Percentiles rank a stretch among this genome's conserved stretches.
phyloP scores from a whole-genome alignment of 2,888 invertebrate genomes.

The Epistrophe eligans region DNA sequence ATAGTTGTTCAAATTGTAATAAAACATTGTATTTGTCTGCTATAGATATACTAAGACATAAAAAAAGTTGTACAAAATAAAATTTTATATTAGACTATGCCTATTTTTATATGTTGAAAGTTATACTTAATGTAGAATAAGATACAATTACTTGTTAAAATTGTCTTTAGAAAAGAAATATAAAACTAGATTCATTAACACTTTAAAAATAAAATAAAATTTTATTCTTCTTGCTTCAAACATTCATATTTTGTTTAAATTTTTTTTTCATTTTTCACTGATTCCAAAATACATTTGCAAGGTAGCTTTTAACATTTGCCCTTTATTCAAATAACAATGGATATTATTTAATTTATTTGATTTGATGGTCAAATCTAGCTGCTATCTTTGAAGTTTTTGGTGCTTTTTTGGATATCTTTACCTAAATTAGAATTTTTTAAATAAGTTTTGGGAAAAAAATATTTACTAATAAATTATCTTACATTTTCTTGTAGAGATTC shows the following conservation, averaged over 20 bases:
- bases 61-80: conserved; percentile 85
- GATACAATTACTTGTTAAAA: neutral
- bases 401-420: conserved; percentile 23
- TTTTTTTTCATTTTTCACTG: neutral
- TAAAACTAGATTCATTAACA: neutral
- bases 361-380: conserved; percentile 76
- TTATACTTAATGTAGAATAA: neutral
- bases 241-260: neutral
- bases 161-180: neutral
- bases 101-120: neutral
- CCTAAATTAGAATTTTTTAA: conserved; percentile 36
- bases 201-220: neutral
- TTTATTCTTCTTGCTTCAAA: neutral
- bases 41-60: conserved; percentile 94
- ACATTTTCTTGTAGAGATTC: conserved; percentile 25
- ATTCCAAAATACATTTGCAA: neutral
- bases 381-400: conserved; percentile 79
- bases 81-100: neutral
- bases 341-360: conserved; percentile 41
- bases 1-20: conserved; percentile 90
- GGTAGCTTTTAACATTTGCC: neutral
- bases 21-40: conserved; percentile 89
- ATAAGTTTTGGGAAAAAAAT: neutral
- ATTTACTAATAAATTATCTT: neutral
- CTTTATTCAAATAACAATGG: neutral